Base-by-base conservation (phyloP, 2,797 vertebrate species). In the Ptychobarbus kaznakovi region DNA sequence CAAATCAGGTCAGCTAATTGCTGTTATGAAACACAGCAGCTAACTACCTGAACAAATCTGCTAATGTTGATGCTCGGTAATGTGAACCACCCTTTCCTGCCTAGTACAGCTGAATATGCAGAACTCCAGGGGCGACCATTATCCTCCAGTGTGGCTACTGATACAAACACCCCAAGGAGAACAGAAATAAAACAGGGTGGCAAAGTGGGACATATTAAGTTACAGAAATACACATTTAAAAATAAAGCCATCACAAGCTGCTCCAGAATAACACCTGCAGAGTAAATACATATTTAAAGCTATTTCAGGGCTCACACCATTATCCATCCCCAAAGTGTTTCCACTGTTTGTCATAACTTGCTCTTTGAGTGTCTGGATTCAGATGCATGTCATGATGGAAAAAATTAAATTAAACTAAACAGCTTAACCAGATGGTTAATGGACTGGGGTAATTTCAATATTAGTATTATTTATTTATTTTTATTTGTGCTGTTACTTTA, bases 181-280 rank as follows among this genome's bases (percentile, higher is more conserved):
- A 73, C 76, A 73, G 89, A 77, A 90, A 87, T 91, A 91, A 93
- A 84, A 84, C 22, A 9, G 5, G 10, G 61, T 22, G 32, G 61
- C 73, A 49, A 25, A 76, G 73, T 46, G 6, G 3, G 32, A 40
- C 82, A 44, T 84, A 69, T 92, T 87, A 58, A 74, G n/a, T 2
- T 87, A 81, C 87, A 90, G 92, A 93, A 93, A 93, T 93, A 93
- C 87, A 76, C 76, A 5, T 58, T 87, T 88, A 90, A 92, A 93
- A 94, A 94, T 94, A 93, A 86, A 89, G 80, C 56, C 0, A 72
- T 76, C 81, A 25, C 63, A 58, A 83, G 87, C 70, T 79, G 49
- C 65, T 20, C 76, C 40, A 2, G 49, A 53, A 61, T 53, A 90
- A 85, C 93, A 92, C 90, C 89, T 88, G 89, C 78, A 88, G 72